Conservation (phyloP, 2,113 vertebrate genomes). For the Pseudorectes ferrugineus region DNA sequence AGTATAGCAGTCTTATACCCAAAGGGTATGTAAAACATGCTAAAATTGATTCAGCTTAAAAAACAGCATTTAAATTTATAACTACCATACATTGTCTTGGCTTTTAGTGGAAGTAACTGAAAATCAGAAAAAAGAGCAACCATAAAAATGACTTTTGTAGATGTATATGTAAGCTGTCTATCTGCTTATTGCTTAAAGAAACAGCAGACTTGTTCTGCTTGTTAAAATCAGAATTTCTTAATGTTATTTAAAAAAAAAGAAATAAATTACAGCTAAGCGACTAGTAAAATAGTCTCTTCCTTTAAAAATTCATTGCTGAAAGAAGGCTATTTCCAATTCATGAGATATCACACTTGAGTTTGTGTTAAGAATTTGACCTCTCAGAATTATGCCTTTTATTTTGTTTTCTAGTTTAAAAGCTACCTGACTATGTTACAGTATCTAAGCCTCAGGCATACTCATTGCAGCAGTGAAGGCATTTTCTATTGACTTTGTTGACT, state of each 20-base stretch:
- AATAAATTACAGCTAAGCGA: not conserved
- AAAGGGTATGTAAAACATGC: not conserved
- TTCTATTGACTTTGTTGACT: not conserved
- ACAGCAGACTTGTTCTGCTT: not conserved
- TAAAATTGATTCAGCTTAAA: not conserved
- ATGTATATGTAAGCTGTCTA: not conserved
- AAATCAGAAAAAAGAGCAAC: not conserved
- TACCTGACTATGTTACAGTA: not conserved
- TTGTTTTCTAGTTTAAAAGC: not conserved
- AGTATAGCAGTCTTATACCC: not conserved
- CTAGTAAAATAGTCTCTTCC: not conserved
- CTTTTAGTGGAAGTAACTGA: not conserved
- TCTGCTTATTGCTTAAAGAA: not conserved
- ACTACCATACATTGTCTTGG: not conserved
- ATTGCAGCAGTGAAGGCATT: not conserved
- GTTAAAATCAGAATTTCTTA: not conserved
- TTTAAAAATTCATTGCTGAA: not conserved
- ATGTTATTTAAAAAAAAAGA: not conserved
- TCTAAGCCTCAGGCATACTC: not conserved
- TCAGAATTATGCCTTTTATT: not conserved
- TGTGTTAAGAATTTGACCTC: not conserved
- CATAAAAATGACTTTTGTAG: not conserved
- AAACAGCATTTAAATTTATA: not conserved
- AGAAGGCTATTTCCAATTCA: not conserved
- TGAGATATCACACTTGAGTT: not conserved